Evolutionary conservation across 2,797 vertebrate genomes (phyloP), one percentile per base, ranked within the genome.

Genomic region (Catostomus latipinnis): DNA sequence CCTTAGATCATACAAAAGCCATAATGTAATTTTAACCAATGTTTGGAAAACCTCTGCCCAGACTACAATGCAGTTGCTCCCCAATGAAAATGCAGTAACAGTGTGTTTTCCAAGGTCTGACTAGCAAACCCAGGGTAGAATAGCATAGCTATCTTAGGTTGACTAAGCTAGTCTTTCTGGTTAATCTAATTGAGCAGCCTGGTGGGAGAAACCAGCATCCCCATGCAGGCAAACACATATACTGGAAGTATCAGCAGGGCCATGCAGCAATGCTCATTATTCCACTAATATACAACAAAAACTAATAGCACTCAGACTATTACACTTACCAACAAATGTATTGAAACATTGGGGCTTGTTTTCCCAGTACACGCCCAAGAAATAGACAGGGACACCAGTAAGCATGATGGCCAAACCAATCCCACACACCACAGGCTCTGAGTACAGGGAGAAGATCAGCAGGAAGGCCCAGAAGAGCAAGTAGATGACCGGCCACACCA

Each of bases 401-500:
- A 97, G 90, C 97, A 98, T 97, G 91, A 98, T 98, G 84, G 95
- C 96, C 83, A 98, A 91, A 74, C 97, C 97, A 1, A 94, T 96
- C 81, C 97, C 96, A 6, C 97, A 98, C 60, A 98, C 97, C 85
- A 98, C 80, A 0, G 97, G 97, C 88, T 98, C 97, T 0, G 96
- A 97, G 93, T 95, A 97, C 2, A 98, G 91, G 71, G 96, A 97
- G 91, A 98, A 98, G 88, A 97, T 92, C 81, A 98, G 92, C 87
- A 98, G 86, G 92, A 97, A 97, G 82, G 97, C 96, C 96, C 96
- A 98, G 91, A 98, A 97, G 61, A 97, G 81, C 88, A 97, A 91
- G 89, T 98, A 98, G 91, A 96, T 94, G 34, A 96, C 90, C 0
- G 97, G 97, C 92, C 96, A 97, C 62, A 97, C 88, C 69, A 97